Evolutionary conservation across 2,797 vertebrate species (phyloP), one percentile per base, ranked within the genome.

Genomic region (Platalea minor): DNA sequence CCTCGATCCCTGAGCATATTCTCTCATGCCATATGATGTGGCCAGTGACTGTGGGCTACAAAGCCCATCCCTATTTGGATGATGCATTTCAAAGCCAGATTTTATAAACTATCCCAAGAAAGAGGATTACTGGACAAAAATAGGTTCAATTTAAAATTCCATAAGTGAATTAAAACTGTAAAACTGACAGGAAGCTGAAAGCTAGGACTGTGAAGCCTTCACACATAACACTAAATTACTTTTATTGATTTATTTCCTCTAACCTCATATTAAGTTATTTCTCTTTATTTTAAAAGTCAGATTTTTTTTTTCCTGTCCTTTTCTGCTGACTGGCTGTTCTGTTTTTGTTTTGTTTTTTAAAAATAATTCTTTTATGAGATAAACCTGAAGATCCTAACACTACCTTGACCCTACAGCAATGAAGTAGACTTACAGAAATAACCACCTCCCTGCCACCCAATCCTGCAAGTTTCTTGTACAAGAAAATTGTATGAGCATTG

Each of bases 241-340:
- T 95, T 80, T 94, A 92, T 94, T 57, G 56, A 91, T 97, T 91
- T 88, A 91, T 86, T 96, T 94, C 29, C 37, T 95, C 64, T 70
- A 95, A 35, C 6, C 3, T 64, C 63, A 91, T n/a, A 77, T 90
- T 82, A 87, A 72, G 68, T 41, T 76, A 73, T 82, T 93, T 76
- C 31, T 90, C 31, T 45, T 87, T 70, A 70, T 91, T 90, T 84
- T 85, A 80, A 81, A 89, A 74, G 57, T 69, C 59, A 75, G n/a
- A 45, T 12, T 7, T 57, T 67, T 64, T 63, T 65, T 87, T 80
- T 29, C 10, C 31, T 37, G 5, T 82, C 39, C 26, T 85, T 85
- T 88, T 78, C 68, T 85, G 37, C 9, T 92, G 59, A 75, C 6
- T 57, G 28, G 4, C 26, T 70, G 24, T 74, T 48, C 31, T 64